Evolutionary conservation across 2,113 vertebrate genomes (phyloP), one percentile per base, ranked within the genome.

Genomic region (Cacatua alba): DNA sequence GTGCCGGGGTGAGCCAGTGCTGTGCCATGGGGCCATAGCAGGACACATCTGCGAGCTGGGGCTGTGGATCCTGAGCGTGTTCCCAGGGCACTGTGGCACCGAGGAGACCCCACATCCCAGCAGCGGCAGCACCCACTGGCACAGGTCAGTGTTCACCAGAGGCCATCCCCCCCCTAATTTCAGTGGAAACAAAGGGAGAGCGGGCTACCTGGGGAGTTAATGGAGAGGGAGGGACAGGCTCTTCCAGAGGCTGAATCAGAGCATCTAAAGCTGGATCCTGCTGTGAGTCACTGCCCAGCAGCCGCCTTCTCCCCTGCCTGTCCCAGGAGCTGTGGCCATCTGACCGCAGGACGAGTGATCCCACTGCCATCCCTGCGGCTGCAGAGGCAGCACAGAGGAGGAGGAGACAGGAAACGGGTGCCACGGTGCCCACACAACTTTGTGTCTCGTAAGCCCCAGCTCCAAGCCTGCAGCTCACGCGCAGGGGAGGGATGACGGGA

Each of bases 1-100:
- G 24, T 21, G 1, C 2, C 0, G 2, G 5, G 0, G 1, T 5
- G 44, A 44, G 52, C 13, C 57, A 2, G 25, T 0, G 8, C 52
- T 0, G 1, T 2, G 35, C 55, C 28, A 21, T 7, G 28, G 37
- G n/a, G 53, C 43, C 3, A 1, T 5, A n/a, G 60, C 62, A 3
- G 10, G 18, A 13, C 37, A 24, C 18, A 0, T 0, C 4, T 37
- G 44, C 4, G 1, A 3, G 29, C 6, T 10, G 57, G 72, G 37
- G 26, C 62, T 91, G 72, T 7, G 7, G n/a, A 1, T 7, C 37
- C 48, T 26, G 53, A 29, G 35, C 1, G 0, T 14, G 49, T 17
- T 17, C 39, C 68, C 35, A 0, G 17, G 64, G 46, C 7, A 2
- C 48, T 28, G 37, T 0, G 13, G 37, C 64, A 63, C 74, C 3